These are phyloP conservation scores for Pongo pygmaeus DNA, from an alignment of 2,113 vertebrate genomes.

Conservation along the genomic window DNA sequence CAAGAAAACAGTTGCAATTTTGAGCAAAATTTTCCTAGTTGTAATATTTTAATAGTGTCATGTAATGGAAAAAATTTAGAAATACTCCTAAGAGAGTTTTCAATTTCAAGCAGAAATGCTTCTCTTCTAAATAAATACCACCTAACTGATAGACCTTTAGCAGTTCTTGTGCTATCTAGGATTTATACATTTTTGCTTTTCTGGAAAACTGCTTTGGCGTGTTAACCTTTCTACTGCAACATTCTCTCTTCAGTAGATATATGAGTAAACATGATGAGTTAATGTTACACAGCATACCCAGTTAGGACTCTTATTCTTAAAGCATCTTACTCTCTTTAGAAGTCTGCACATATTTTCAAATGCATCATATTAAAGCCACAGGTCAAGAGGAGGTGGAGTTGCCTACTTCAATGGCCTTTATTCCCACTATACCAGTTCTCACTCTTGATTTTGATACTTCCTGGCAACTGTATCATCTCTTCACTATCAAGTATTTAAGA, in stretches of 20 bases:
- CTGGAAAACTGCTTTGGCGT: not conserved
- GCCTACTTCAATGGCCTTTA: not conserved
- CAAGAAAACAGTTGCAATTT: constrained; percentile 36
- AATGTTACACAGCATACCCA: not conserved
- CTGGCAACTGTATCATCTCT: not conserved
- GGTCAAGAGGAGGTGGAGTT: not conserved
- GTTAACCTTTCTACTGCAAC: not conserved
- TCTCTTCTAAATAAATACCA: not conserved
- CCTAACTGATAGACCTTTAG: not conserved
- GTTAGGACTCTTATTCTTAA: not conserved
- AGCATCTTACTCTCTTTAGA: not conserved
- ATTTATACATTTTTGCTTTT: not conserved
- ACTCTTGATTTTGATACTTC: constrained; percentile 13
- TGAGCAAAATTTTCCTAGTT: constrained; percentile 19
- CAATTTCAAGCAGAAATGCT: constrained; percentile 26
- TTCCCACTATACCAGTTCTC: not conserved
- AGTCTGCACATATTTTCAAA: not conserved
- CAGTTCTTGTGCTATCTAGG: not conserved
- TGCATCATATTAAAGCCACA: not conserved
- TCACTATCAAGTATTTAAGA: constrained; percentile 6
- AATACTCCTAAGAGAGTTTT: not conserved
- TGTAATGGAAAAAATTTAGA: not conserved
- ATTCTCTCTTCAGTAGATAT: not conserved
- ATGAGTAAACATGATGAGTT: not conserved
- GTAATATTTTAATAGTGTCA: constrained; percentile 27